Evolutionary conservation across 1,140 invertebrate species (phyloP).

Genomic region (Theocolax elegans): DNA sequence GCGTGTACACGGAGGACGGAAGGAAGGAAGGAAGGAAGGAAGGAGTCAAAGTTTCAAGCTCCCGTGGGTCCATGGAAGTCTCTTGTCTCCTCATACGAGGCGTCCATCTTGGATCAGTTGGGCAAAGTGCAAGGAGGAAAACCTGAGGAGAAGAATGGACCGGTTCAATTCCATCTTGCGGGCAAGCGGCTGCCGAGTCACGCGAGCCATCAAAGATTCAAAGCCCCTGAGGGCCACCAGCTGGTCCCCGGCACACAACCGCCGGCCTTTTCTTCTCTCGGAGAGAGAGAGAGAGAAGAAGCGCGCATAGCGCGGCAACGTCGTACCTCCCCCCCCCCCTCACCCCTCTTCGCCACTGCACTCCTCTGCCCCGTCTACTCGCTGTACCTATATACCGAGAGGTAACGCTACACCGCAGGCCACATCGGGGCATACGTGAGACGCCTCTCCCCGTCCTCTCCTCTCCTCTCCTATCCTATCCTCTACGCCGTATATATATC

Average conservation of each 20-base stretch:
- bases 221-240: constrained; percentile 63
- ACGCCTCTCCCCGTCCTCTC: too few species aligned
- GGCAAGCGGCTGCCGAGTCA: constrained; percentile 58
- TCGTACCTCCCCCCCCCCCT: neutral
- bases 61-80: neutral
- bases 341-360: too few species aligned
- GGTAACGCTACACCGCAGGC: too few species aligned
- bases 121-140: too few species aligned
- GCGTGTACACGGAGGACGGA: too few species aligned
- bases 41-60: constrained; percentile 9
- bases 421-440: too few species aligned
- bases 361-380: neutral
- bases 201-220: constrained; percentile 66
- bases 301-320: constrained; percentile 4
- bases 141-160: constrained; percentile 32
- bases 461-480: too few species aligned
- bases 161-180: constrained; percentile 39
- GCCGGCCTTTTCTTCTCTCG: neutral
- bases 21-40: too few species aligned
- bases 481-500: too few species aligned
- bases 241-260: constrained; percentile 54
- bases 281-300: neutral
- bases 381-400: too few species aligned
- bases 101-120: constrained; percentile 12
- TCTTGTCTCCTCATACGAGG: neutral